Evolutionary conservation across 2,888 invertebrate species (phyloP), one percentile per base, ranked within the genome.

Genomic region (Reticulitermes lucifugus): DNA sequence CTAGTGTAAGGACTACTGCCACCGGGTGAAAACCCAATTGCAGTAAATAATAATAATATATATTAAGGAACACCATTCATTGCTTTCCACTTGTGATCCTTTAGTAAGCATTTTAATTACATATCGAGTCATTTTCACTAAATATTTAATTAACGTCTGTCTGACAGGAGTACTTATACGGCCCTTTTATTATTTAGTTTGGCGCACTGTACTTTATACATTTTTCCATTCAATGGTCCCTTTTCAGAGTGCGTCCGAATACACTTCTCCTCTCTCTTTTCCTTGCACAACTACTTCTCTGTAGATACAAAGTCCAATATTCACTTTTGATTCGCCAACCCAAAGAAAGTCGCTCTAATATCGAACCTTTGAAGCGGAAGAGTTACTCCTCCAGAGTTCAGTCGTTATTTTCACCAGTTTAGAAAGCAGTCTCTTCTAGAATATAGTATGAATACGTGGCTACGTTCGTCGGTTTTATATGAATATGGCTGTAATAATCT

Each of bases 301-400:
- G 10, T 9, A 73, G 2, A 73, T n/a, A 73, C 73, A 7, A 73
- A 41, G 35, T 73, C 73, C 73, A 73, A 73, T 73, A 73, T 73
- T 73, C 73, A 41, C 73, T 22, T 73, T 41, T 21, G 73, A 14
- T 41, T 73, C 21, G 21, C 41, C 73, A 41, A 41, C 73, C 21
- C 73, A 21, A 18, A 21, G 41, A 41, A 73, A 73, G 18, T 29
- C 73, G 73, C 25, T 73, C 73, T 18, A 73, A 73, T 73, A 73
- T 73, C 41, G 41, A 73, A 6, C 41, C 73, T 73, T 73, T 73
- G 73, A 41, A 14, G 73, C 41, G 18, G 73, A 73, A 73, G 73
- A 73, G 1, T 41, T 1, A 73, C 41, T 35, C 41, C 41, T 41
- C 7, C 41, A 21, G 14, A 73, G 41, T n/a, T 14, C 73, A 73